A percentile compares a stretch with the other conserved stretches of the same genome.
Conservation (phyloP, 2,888 invertebrate species). For the Bugulina stolonifera region DNA sequence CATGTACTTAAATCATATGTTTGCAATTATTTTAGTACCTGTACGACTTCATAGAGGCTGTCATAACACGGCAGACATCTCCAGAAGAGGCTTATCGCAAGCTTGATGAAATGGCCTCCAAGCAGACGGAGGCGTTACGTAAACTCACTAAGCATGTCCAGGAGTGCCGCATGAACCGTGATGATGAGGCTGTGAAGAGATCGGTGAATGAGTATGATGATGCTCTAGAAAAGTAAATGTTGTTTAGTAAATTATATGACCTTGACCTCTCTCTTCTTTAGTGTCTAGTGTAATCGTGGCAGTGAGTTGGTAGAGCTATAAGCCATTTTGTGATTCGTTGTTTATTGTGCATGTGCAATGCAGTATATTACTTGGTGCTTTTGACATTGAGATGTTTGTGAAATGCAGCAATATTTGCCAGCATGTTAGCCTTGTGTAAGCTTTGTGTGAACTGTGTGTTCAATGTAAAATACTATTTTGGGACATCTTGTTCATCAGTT, state of each 20-base stretch:
- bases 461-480: no score
- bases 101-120: slow-evolving; percentile 85
- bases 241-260: neutral
- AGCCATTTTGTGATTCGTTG: no score
- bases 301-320: no score
- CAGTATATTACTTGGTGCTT: no score
- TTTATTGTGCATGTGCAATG: no score
- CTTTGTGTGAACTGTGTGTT: no score
- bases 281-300: neutral
- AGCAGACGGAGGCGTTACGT: slow-evolving; percentile 79
- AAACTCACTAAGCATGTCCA: slow-evolving; percentile 87
- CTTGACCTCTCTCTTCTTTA: neutral
- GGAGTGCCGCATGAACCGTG: slow-evolving; percentile 79
- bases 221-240: slow-evolving; percentile 63
- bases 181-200: slow-evolving; percentile 80
- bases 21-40: slow-evolving; percentile 65
- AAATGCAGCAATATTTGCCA: no score
- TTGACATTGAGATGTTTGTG: no score
- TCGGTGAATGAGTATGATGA: slow-evolving; percentile 87
- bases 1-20: no score
- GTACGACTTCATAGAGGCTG: slow-evolving; percentile 89
- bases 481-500: no score
- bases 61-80: slow-evolving; percentile 94
- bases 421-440: no score
- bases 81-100: slow-evolving; percentile 86